Conservation (phyloP, 2,797 vertebrate species). For the Sebastolobus alascanus region DNA sequence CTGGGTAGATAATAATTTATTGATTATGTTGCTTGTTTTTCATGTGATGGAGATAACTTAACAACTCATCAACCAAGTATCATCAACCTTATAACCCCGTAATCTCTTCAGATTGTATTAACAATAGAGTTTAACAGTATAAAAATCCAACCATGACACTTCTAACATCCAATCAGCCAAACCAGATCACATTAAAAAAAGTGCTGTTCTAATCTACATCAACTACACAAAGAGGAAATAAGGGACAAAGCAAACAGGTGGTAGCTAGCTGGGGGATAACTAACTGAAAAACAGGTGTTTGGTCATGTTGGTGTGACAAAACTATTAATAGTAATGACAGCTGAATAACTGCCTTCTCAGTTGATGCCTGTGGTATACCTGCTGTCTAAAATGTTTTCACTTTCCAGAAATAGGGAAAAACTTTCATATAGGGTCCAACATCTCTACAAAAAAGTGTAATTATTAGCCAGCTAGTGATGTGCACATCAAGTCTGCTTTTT, state of each 20-base stretch:
- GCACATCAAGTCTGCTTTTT: background rate
- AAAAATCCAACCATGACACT: background rate
- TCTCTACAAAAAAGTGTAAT: background rate
- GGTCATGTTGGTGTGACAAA: slow-evolving; percentile 5
- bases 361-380: background rate
- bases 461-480: background rate
- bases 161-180: background rate
- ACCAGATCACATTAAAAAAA: background rate
- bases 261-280: slow-evolving; percentile 1
- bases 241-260: slow-evolving; percentile 11
- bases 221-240: background rate
- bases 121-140: background rate
- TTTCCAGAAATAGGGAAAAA: slow-evolving; percentile 11
- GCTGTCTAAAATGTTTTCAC: background rate
- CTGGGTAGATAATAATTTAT: background rate
- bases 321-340: slow-evolving; percentile 37
- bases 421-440: background rate
- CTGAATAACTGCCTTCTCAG: slow-evolving; percentile 5
- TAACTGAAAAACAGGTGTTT: slow-evolving; percentile 34
- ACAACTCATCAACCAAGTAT: background rate
- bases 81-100: too few species aligned
- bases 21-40: background rate
- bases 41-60: background rate
- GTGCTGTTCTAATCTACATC: background rate
- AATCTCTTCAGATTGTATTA: background rate